Base-by-base conservation (phyloP, 2,888 invertebrate species). In the Rambutsinella grinnellia region DNA sequence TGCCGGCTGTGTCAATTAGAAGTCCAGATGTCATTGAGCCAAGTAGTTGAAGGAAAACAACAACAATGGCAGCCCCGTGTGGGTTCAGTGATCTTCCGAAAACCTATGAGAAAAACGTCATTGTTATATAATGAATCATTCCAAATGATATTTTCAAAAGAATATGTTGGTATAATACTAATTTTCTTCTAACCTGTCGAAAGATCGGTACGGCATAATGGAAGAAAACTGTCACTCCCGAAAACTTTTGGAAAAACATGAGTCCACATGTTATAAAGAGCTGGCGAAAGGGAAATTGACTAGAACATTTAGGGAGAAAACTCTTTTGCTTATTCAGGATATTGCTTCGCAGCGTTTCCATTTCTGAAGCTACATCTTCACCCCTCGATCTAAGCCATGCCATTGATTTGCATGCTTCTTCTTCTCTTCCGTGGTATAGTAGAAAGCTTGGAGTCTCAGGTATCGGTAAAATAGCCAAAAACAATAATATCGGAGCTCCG, bases 401-500 rank as follows among this genome's bases (percentile, higher is more conserved):
- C 19, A 96, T 87, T 46, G 95, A 92, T 85, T 90, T 89, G 53
- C 91, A 90, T 0, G 90, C 90, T 81, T 94, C 94, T 79, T 91
- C 90, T 84, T 94, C 93, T 85, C 91, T 90, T 1, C 94, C 94
- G 67, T 91, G 91, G 1, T 94, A 89, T 2, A 94, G 91, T 77
- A 94, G 89, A 86, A 92, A 94, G 85, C 94, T 93, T 17, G 96
- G 96, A 47, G 95, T 95, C 88, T 97, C 96, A 28, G 96, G 96
- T 85, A 95, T 92, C 86, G 92, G 92, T 63, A 93, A 89, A 69
- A 93, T 91, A 5, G 92, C 91, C 17, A 88, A 82, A 86, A 94
- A 92, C 77, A 94, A 90, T 77, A 93, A 90, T 66, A 93, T 88
- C 1, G 94, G 93, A 8, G 93, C 93, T 46, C 93, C 89, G 8